These are phyloP conservation scores for Phasia obesa DNA, from an alignment of 2,888 invertebrate genomes.

Conservation along the genomic window DNA sequence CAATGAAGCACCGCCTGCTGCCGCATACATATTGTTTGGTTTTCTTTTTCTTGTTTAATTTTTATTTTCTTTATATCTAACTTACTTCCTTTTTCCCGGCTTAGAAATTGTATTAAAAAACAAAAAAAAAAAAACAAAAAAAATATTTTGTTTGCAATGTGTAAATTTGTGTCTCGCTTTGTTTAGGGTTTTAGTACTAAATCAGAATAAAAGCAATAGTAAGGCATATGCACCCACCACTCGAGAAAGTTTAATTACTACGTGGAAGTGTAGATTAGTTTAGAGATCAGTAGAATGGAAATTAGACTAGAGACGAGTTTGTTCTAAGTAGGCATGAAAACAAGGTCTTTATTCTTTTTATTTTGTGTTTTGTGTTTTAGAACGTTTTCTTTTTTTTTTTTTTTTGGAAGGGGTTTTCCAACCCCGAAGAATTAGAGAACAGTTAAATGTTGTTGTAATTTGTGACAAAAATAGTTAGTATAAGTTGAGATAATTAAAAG, in stretches of 20 bases:
- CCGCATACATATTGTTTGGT: conserved; percentile 88
- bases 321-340: background rate
- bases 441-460: background rate
- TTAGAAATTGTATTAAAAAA: background rate
- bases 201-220: conserved; percentile 22
- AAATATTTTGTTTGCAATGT: conserved; percentile 1
- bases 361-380: conserved; percentile 24
- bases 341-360: background rate
- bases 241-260: conserved; percentile 11
- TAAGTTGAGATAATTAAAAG: no score
- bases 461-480: background rate
- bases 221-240: conserved; percentile 19
- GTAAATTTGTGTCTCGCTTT: conserved; percentile 16
- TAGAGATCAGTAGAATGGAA: conserved; percentile 5
- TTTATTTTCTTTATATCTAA: conserved; percentile 43
- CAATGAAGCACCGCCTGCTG: conserved; percentile 93
- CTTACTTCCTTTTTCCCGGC: conserved; percentile 27
- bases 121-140: no score
- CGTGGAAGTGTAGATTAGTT: conserved; percentile 16
- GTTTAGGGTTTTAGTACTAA: background rate
- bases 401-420: background rate
- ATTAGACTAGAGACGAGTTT: conserved; percentile 5
- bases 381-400: background rate
- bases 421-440: background rate
- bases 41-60: conserved; percentile 8